Evolutionary conservation across 2,888 invertebrate genomes (phyloP).

Genomic region (Cryptocephalus moraei): DNA sequence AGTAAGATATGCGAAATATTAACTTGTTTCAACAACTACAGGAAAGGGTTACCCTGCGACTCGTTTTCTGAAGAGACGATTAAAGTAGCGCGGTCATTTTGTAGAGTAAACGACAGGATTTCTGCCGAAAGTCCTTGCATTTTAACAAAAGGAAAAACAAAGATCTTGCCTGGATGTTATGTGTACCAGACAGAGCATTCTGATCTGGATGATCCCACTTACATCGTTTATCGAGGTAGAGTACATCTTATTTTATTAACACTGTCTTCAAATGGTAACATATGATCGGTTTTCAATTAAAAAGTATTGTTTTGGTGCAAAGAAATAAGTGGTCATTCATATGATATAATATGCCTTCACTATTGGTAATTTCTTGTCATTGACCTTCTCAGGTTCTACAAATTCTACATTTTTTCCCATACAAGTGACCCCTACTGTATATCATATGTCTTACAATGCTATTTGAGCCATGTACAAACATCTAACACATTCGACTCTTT

Average conservation of each 20-base stretch:
- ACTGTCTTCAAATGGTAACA: too few species aligned
- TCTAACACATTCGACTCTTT: conserved; percentile 1
- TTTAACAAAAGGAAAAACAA: conserved; percentile 3
- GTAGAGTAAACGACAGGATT: conserved; percentile 11
- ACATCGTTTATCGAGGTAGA: too few species aligned
- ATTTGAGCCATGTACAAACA: neutral
- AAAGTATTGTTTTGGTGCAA: too few species aligned
- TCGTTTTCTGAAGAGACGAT: conserved; percentile 10
- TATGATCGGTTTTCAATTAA: too few species aligned
- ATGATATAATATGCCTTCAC: too few species aligned
- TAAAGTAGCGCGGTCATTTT: conserved; percentile 8
- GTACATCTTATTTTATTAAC: too few species aligned
- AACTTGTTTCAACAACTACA: conserved; percentile 18
- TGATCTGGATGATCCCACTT: too few species aligned
- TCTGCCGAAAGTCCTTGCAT: conserved; percentile 15
- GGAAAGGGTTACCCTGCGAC: conserved; percentile 9
- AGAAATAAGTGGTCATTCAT: too few species aligned
- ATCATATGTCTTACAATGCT: neutral
- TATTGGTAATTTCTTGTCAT: conserved; percentile 8
- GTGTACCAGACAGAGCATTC: too few species aligned
- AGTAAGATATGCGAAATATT: conserved; percentile 21
- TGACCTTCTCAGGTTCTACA: neutral
- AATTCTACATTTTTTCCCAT: neutral
- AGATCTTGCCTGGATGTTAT: neutral
- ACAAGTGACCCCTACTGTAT: too few species aligned